Base-by-base conservation (phyloP, 2,888 invertebrate species). In the Philonicus albiceps region DNA sequence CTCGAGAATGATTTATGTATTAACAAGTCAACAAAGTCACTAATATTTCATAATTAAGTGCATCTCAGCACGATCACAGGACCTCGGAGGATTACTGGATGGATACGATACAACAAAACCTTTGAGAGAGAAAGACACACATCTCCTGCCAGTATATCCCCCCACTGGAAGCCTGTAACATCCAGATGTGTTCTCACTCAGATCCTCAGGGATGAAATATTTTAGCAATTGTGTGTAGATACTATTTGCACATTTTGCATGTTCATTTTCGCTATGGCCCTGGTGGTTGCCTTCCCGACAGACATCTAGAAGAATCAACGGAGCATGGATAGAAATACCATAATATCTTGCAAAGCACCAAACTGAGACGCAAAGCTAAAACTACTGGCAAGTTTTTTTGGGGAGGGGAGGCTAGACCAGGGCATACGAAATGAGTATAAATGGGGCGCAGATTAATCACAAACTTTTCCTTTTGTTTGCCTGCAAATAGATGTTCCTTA, bases 21-120 rank as follows among this genome's bases (percentile, higher is more conserved):
- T 81, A 31, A 64, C 81, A 81, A 81, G 64, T 81, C 81, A 81
- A 81, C 81, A 81, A 55, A 81, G 81, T 81, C 81, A 64, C 81
- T 81, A 81, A 81, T 81, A 81, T 81, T 81, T 81, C 81, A 81
- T 81, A 81, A 81, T 81, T 81, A 81, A 81, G 34, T 81, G 81
- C 81, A 81, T 81, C 55, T 81, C 55, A 81, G 81, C 37, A 64
- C 64, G 81, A 81, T 81, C 81, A 81, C 31, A 55, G 81, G 27
- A 31, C 49, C 81, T 55, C 55, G n/a, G 19, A 81, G 81, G 81
- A 81, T 81, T 81, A 81, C 81, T 55, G 81, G 31, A 11, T 37
- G 34, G 55, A 80, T 30, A 53, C 80, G 55, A 81, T 81, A 81
- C 55, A 53, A 53, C 8, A 43, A 1, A 64, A 6, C 4, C 49